These are phyloP conservation scores for Bradypodion pumilum DNA, from an alignment of 2,797 vertebrate genomes.

Conservation along the genomic window DNA sequence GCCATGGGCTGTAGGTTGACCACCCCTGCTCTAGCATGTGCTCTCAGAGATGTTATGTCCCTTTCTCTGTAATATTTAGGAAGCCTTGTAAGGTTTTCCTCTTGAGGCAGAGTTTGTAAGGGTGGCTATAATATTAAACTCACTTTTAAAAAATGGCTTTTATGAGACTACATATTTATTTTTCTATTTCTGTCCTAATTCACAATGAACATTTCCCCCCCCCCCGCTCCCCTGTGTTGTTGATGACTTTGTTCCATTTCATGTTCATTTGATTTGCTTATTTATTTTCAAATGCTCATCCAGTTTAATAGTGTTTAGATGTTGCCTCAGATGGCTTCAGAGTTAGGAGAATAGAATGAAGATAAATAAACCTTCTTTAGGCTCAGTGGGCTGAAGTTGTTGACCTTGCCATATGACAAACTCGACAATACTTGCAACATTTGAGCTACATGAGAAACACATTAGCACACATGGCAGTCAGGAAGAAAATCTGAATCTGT, in stretches of 20 bases:
- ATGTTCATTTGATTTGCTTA: background rate
- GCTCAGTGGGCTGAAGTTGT: background rate
- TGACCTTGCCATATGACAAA: background rate
- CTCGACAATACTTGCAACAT: background rate
- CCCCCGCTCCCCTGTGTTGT: no score
- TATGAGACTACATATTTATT: background rate
- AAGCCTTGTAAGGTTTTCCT: background rate
- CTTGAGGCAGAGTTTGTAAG: background rate
- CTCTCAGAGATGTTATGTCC: background rate
- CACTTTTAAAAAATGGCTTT: background rate
- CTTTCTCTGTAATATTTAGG: background rate
- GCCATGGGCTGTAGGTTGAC: no score
- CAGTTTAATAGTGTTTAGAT: background rate
- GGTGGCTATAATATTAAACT: background rate
- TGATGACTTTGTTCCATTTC: background rate
- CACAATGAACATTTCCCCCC: background rate
- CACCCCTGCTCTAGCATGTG: background rate
- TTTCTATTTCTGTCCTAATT: background rate
- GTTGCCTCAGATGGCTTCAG: background rate
- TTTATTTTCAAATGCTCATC: background rate
- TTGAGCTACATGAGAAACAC: background rate
- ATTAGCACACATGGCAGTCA: background rate
- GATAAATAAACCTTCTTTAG: background rate
- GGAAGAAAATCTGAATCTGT: background rate
- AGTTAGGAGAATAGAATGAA: background rate